phyloP scores from a whole-genome alignment of 64 coral and sea anemone species.

The Orbicella faveolata region DNA sequence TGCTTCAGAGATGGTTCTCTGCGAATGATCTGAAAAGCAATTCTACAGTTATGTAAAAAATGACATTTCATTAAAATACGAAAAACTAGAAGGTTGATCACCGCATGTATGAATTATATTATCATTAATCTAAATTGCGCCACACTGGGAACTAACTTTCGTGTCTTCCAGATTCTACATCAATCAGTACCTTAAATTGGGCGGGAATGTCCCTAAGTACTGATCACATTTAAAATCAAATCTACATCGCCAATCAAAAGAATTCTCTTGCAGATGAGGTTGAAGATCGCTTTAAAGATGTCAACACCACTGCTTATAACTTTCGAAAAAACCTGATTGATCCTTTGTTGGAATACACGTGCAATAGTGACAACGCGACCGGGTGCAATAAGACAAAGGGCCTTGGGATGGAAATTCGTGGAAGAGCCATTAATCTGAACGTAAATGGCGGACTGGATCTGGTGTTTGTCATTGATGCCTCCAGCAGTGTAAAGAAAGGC shows the following conservation, averaged over 20 bases:
- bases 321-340: slow-evolving; percentile 61
- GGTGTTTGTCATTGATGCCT: slow-evolving; percentile 82
- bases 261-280: slow-evolving; percentile 49
- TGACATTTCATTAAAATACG: no score
- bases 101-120: no score
- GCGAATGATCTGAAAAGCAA: no score
- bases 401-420: slow-evolving; percentile 32
- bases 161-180: no score
- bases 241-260: no score
- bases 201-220: no score
- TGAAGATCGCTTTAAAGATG: slow-evolving; percentile 38
- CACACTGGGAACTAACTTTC: no score
- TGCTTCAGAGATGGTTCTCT: neutral
- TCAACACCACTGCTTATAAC: slow-evolving; percentile 50
- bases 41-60: no score
- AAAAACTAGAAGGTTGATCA: no score
- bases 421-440: slow-evolving; percentile 40
- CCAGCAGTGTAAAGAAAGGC: slow-evolving; percentile 55
- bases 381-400: slow-evolving; percentile 21
- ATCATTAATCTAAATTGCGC: no score
- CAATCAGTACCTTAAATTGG: no score
- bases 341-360: slow-evolving; percentile 64
- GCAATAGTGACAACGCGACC: slow-evolving; percentile 47
- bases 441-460: slow-evolving; percentile 62
- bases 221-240: no score